phyloP scores from a whole-genome alignment of 2,113 vertebrate genomes.

The Anser brachyrhynchus region DNA sequence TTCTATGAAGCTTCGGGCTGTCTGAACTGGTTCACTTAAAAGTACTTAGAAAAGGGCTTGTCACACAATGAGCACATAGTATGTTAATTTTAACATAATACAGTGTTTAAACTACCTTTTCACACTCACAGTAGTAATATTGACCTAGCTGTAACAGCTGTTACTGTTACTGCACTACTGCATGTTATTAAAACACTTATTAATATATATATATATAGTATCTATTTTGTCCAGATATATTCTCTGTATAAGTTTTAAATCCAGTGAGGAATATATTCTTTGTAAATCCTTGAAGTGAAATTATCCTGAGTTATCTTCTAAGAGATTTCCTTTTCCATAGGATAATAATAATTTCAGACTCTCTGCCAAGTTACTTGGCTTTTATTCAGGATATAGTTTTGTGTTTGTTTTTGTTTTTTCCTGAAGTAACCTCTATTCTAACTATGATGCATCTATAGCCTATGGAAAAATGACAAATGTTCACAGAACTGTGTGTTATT shows the following conservation, averaged over 20 bases:
- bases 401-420: not conserved
- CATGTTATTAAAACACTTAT: not conserved
- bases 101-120: not conserved
- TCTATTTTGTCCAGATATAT: not conserved
- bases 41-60: not conserved
- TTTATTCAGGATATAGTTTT: not conserved
- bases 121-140: not conserved
- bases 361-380: not conserved
- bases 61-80: not conserved
- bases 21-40: not conserved
- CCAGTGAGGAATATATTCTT: not conserved
- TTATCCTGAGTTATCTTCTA: not conserved
- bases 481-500: not conserved
- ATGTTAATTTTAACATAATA: not conserved
- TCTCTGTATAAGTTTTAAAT: not conserved
- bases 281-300: not conserved
- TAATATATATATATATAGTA: not conserved
- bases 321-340: not conserved
- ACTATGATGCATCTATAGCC: not conserved
- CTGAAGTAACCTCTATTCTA: not conserved
- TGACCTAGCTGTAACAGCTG: not conserved
- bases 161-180: not conserved
- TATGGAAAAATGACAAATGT: not conserved
- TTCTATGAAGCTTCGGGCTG: not conserved
- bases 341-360: not conserved